These are phyloP conservation scores for Cirrhinus mrigala DNA, from an alignment of 2,797 vertebrate genomes.

Conservation along the genomic window DNA sequence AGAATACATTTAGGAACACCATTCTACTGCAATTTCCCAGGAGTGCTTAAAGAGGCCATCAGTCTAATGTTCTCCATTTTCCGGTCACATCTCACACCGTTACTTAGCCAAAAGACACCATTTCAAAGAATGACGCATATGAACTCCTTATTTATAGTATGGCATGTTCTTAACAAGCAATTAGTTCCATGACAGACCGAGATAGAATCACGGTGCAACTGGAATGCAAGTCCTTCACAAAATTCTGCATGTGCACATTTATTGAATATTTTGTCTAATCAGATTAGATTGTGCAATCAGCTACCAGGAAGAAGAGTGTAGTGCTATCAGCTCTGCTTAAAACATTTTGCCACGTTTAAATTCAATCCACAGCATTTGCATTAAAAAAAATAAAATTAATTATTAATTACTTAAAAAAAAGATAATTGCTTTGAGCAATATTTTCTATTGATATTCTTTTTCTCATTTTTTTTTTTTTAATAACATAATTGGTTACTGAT, in stretches of 20 bases:
- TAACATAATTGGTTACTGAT: not conserved
- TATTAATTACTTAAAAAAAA: not conserved
- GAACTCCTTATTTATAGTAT: not conserved
- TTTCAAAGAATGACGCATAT: not conserved
- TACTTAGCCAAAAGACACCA: not conserved
- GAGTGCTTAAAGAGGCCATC: slow-evolving; percentile 54
- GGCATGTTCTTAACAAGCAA: not conserved
- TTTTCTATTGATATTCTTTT: not conserved
- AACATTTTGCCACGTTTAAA: not conserved
- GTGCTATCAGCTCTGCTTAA: not conserved
- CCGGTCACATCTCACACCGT: not conserved
- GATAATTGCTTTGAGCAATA: not conserved
- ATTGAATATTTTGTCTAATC: not conserved
- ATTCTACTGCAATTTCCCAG: slow-evolving; percentile 68
- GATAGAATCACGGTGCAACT: not conserved
- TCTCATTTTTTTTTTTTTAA: not conserved
- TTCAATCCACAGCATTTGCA: not conserved
- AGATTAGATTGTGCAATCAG: not conserved
- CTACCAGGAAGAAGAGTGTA: no score
- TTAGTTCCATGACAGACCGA: not conserved
- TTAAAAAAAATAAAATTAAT: not conserved
- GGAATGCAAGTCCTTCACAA: not conserved
- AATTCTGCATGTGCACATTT: not conserved
- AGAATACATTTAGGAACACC: slow-evolving; percentile 78
- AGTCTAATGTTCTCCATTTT: slow-evolving; percentile 51